Conservation (phyloP, 1,140 invertebrate genomes). For the Steinernema feltiae region DNA sequence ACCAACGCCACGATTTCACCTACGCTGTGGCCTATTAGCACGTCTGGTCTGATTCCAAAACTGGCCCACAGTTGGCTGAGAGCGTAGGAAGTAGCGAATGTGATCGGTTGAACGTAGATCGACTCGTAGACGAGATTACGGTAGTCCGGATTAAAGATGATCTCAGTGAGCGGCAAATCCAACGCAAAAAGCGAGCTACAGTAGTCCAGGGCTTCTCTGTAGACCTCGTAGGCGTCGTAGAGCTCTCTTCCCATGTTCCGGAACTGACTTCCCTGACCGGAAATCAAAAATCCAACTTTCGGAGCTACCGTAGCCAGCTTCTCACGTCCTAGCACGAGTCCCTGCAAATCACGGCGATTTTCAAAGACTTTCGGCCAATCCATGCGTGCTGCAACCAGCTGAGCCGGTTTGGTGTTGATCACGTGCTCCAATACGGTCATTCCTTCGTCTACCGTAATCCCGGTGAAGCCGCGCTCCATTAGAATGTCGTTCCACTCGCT, state of each 20-base stretch:
- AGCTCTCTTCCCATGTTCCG: constrained; percentile 31
- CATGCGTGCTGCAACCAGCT: constrained; percentile 25
- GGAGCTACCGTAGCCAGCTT: neutral
- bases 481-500: constrained; percentile 18
- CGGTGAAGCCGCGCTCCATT: constrained; percentile 24
- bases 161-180: constrained; percentile 20
- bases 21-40: constrained; percentile 31
- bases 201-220: constrained; percentile 10
- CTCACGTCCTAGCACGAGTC: constrained; percentile 17
- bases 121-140: constrained; percentile 25
- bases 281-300: constrained; percentile 27
- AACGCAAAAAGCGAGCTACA: constrained; percentile 15
- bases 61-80: constrained; percentile 20
- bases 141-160: constrained; percentile 27
- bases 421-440: constrained; percentile 26
- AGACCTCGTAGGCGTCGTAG: constrained; percentile 18
- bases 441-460: constrained; percentile 29
- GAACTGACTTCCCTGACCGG: constrained; percentile 36
- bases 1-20: constrained; percentile 35
- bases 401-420: constrained; percentile 21
- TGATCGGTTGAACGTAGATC: constrained; percentile 32
- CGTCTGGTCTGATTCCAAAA: constrained; percentile 18
- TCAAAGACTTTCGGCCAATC: constrained; percentile 31
- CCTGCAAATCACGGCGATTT: constrained; percentile 23
- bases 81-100: constrained; percentile 31